These are phyloP conservation scores for Syrrhaptes paradoxus DNA, from an alignment of 2,113 vertebrate species.

Conservation along the genomic window DNA sequence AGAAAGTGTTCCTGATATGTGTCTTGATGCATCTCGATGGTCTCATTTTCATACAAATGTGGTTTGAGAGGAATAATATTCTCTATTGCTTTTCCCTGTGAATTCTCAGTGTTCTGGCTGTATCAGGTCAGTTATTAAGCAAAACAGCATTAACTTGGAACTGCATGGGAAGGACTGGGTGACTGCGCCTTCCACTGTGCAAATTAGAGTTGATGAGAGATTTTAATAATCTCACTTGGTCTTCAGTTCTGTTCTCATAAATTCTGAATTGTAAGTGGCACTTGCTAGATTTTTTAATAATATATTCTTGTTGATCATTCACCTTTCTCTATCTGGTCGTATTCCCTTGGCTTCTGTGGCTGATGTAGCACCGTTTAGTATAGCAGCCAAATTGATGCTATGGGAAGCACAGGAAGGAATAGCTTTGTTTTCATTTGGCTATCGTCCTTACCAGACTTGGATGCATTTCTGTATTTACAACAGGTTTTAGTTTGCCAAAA, in stretches of 20 bases:
- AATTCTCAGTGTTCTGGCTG: background rate
- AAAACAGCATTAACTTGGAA: background rate
- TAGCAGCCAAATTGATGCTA: background rate
- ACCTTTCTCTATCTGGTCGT: background rate
- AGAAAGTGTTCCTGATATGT: background rate
- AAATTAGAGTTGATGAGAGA: background rate
- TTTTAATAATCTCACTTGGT: background rate
- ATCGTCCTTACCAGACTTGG: background rate
- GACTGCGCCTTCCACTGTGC: background rate
- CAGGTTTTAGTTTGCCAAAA: background rate
- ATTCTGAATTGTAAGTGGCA: background rate
- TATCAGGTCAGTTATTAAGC: background rate
- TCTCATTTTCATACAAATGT: background rate
- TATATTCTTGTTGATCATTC: background rate
- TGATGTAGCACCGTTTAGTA: background rate
- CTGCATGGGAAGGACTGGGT: background rate
- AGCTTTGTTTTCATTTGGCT: background rate
- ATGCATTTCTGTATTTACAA: background rate
- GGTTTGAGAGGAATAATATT: background rate
- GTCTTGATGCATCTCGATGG: background rate
- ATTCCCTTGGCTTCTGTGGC: background rate
- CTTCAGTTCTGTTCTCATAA: background rate
- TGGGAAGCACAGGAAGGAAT: background rate
- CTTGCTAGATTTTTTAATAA: background rate
- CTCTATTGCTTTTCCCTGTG: background rate